Conservation (phyloP, 2,888 invertebrate species). For the Eumacrocentrus americanus region DNA sequence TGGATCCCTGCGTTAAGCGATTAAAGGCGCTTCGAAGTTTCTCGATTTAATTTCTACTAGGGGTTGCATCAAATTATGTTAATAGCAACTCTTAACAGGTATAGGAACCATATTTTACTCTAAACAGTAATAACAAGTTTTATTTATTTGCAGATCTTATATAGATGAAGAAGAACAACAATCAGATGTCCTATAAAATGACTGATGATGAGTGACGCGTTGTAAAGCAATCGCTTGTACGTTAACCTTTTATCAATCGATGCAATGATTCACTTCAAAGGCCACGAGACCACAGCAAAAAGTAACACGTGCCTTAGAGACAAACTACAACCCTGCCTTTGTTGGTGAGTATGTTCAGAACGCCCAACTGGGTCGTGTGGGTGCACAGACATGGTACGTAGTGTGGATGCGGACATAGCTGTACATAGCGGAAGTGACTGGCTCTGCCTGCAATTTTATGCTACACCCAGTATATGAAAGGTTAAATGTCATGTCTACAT, state of each 20-base stretch:
- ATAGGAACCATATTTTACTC: too few relatives aligned
- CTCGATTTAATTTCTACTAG: too few relatives aligned
- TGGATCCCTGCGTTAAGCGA: too few relatives aligned
- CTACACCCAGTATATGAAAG: conserved; percentile 6
- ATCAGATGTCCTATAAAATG: too few relatives aligned
- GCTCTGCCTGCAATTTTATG: conserved; percentile 3
- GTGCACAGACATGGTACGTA: not conserved
- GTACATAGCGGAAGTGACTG: conserved; percentile 26
- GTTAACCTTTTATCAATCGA: not conserved
- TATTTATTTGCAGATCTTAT: too few relatives aligned
- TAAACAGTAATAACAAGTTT: too few relatives aligned
- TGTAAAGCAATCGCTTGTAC: not conserved
- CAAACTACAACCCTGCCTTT: not conserved
- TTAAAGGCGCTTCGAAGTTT: too few relatives aligned
- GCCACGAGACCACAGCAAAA: conserved; percentile 14
- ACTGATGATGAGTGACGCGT: too few relatives aligned
- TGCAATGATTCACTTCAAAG: conserved; percentile 16
- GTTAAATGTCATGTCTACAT: conserved; percentile 24
- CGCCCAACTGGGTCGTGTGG: conserved; percentile 22
- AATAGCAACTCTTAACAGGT: too few relatives aligned
- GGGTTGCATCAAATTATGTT: too few relatives aligned
- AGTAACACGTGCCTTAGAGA: conserved; percentile 18
- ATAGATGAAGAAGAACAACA: too few relatives aligned
- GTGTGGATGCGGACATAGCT: conserved; percentile 5
- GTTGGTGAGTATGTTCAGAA: not conserved